A percentile compares a stretch with the other conserved stretches of the same genome.
phyloP scores from a whole-genome alignment of 1,140 invertebrate genomes.

The Platyscapa corneri region DNA sequence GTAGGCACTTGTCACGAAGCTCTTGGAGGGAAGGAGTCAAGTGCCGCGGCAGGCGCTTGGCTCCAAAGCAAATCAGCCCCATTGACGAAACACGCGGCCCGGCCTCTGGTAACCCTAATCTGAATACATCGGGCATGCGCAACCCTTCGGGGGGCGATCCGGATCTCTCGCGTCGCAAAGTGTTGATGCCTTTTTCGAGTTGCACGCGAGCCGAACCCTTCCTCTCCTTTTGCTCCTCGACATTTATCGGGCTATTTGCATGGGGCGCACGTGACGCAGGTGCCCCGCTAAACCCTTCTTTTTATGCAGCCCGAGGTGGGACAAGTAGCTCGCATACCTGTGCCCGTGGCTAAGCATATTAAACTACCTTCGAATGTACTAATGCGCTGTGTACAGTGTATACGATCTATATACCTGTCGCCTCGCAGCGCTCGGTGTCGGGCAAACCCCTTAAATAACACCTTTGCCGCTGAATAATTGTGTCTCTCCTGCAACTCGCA shows the following conservation, averaged over 20 bases:
- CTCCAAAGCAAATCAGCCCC: neutral
- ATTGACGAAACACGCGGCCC: slow-evolving; percentile 40
- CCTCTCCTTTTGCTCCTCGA: neutral
- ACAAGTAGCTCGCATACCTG: neutral
- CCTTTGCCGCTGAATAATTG: neutral
- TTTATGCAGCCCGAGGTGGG: neutral
- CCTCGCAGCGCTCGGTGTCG: neutral
- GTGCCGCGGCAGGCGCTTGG: neutral
- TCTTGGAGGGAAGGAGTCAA: neutral
- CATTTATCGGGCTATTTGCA: slow-evolving; percentile 35
- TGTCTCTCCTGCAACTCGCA: neutral
- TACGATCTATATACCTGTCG: neutral
- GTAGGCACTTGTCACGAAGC: neutral
- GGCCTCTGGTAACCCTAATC: slow-evolving; percentile 63
- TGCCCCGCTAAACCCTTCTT: slow-evolving; percentile 33
- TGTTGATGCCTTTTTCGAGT: slow-evolving; percentile 35
- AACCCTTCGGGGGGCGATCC: slow-evolving; percentile 25
- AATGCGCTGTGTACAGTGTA: no score
- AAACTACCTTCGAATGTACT: slow-evolving; percentile 31
- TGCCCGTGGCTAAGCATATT: slow-evolving; percentile 33
- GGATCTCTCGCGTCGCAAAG: slow-evolving; percentile 5
- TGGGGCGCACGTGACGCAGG: slow-evolving; percentile 34
- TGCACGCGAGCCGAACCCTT: slow-evolving; percentile 61
- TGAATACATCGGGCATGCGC: slow-evolving; percentile 63
- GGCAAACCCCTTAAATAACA: neutral